phyloP scores from a whole-genome alignment of 2,888 invertebrate genomes.

The Acanthosepion esculentum region DNA sequence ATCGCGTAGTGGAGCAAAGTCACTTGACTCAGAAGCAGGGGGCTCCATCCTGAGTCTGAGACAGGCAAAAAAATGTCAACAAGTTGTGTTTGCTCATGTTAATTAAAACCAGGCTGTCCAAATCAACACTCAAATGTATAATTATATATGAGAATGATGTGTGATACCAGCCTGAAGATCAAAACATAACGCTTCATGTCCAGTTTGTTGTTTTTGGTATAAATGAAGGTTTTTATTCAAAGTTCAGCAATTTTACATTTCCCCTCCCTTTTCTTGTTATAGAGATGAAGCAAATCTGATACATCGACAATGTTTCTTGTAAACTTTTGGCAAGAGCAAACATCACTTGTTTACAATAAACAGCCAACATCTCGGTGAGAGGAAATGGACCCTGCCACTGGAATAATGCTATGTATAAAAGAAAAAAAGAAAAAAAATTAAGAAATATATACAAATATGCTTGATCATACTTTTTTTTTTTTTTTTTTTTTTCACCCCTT shows the following conservation, averaged over 20 bases:
- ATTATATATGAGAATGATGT: background rate
- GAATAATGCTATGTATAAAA: too few relatives aligned
- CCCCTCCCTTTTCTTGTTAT: background rate
- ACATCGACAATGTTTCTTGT: slow-evolving; percentile 5
- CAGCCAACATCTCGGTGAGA: background rate
- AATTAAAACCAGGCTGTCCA: background rate
- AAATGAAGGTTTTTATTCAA: background rate
- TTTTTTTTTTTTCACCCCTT: background rate
- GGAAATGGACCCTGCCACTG: too few relatives aligned
- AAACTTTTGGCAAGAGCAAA: background rate
- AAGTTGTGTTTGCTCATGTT: background rate
- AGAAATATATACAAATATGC: background rate
- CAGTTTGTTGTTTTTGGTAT: background rate
- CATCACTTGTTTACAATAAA: background rate
- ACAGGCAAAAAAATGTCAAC: background rate
- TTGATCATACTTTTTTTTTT: background rate
- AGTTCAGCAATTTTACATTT: background rate
- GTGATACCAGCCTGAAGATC: background rate
- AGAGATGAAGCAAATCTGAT: background rate
- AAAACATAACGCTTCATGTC: background rate
- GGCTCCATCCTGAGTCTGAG: background rate
- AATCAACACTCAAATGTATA: background rate
- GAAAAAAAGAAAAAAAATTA: too few relatives aligned
- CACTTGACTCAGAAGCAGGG: slow-evolving; percentile 4
- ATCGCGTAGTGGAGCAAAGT: background rate